Percentiles rank a stretch among this genome's conserved stretches.
These are phyloP conservation scores for Sinotaia quadrata DNA, from an alignment of 2,888 invertebrate species.

Conservation along the genomic window DNA sequence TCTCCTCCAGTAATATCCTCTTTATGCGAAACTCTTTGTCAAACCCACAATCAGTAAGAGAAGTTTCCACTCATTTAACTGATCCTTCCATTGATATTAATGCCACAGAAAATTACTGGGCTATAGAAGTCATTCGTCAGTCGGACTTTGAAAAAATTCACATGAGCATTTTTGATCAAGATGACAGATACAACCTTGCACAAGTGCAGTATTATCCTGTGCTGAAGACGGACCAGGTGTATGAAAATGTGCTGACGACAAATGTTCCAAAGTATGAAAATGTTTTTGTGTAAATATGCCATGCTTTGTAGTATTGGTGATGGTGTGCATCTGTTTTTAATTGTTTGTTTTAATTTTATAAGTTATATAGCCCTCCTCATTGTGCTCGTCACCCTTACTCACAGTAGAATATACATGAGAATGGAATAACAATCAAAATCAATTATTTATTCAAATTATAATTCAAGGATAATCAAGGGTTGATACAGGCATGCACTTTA, in stretches of 20 bases:
- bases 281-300: not conserved
- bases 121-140: conserved; percentile 70
- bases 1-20: conserved; percentile 91
- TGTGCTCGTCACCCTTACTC: no score
- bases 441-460: no score
- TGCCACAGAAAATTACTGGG: conserved; percentile 95
- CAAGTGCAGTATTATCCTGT: conserved; percentile 93
- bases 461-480: no score
- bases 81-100: conserved; percentile 95
- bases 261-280: conserved; percentile 80
- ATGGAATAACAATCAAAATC: no score
- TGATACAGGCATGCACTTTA: no score
- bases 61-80: conserved; percentile 94
- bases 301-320: not conserved
- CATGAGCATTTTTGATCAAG: conserved; percentile 64
- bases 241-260: conserved; percentile 85
- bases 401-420: no score
- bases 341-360: not conserved
- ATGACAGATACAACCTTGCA: conserved; percentile 86
- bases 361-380: no score
- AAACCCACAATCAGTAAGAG: conserved; percentile 88
- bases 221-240: conserved; percentile 88
- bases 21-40: conserved; percentile 89
- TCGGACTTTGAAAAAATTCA: conserved; percentile 52
- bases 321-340: not conserved